phyloP scores from a whole-genome alignment of 2,113 vertebrate genomes.

The Dinomys branickii region DNA sequence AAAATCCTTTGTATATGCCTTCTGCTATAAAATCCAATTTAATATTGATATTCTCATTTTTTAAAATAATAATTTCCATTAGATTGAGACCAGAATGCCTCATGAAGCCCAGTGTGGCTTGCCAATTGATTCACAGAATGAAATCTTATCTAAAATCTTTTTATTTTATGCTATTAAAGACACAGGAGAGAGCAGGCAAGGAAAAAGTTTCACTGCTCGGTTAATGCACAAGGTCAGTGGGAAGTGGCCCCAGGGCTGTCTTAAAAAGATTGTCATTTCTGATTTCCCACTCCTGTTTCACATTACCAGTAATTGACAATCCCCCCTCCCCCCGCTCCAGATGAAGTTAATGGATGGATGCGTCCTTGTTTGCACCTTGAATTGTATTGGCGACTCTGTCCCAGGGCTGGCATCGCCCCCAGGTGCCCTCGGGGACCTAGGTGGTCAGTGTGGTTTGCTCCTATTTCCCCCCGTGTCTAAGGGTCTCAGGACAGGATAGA shows the following conservation, averaged over 20 bases:
- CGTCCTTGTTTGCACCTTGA: constrained; percentile 38
- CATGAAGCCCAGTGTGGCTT: constrained; percentile 85
- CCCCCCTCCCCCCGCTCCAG: constrained; percentile 77
- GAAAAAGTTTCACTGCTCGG: constrained; percentile 80
- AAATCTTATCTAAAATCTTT: constrained; percentile 94
- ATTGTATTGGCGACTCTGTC: neutral
- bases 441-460: neutral
- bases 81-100: constrained; percentile 86
- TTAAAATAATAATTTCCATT: constrained; percentile 87
- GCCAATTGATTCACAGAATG: constrained; percentile 88
- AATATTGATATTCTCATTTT: constrained; percentile 85
- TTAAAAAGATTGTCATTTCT: constrained; percentile 85
- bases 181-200: constrained; percentile 82
- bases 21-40: constrained; percentile 86
- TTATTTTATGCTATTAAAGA: constrained; percentile 91
- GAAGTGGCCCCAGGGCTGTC: constrained; percentile 85
- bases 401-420: neutral
- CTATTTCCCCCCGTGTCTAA: neutral
- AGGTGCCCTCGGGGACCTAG: neutral
- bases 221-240: constrained; percentile 84
- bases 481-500: accelerated
- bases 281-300: constrained; percentile 87
- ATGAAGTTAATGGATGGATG: constrained; percentile 84
- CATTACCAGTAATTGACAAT: constrained; percentile 89
- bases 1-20: constrained; percentile 87